Percentiles rank a stretch among this genome's conserved stretches.
phyloP scores from a whole-genome alignment of 2,113 vertebrate species.

The Austrofundulus limnaeus region DNA sequence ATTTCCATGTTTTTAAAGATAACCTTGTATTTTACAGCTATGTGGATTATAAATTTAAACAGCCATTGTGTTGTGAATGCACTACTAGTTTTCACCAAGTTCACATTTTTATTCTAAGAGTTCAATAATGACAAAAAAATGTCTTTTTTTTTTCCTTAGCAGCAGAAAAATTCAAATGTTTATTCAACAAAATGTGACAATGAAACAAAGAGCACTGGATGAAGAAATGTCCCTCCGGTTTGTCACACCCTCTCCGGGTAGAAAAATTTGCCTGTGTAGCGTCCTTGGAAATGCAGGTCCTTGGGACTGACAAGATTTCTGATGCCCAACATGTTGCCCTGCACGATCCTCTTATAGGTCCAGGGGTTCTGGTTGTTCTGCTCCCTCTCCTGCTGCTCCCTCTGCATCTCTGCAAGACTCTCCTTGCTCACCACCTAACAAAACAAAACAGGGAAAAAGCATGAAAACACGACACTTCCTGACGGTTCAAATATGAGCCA shows the following conservation, averaged over 20 bases:
- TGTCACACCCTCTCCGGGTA: conserved; percentile 81
- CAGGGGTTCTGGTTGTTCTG: conserved; percentile 92
- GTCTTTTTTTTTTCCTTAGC: neutral
- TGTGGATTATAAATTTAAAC: neutral
- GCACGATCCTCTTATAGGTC: conserved; percentile 85
- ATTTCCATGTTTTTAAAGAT: no score
- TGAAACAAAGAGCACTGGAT: conserved; percentile 1
- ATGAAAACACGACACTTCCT: neutral
- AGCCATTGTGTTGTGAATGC: no score
- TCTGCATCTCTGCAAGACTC: conserved; percentile 71
- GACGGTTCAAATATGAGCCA: neutral
- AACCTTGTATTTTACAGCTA: neutral
- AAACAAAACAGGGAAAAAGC: neutral
- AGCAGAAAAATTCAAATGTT: neutral
- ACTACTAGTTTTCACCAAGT: neutral
- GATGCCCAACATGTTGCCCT: conserved; percentile 89
- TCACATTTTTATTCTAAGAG: neutral
- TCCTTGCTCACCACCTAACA: conserved; percentile 83
- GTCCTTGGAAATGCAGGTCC: conserved; percentile 83
- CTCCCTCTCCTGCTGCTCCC: conserved; percentile 71
- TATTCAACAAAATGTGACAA: conserved; percentile 6
- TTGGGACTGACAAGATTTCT: conserved; percentile 87
- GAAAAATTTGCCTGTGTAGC: conserved; percentile 88
- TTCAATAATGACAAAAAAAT: neutral
- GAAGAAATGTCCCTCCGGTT: conserved; percentile 1